Percentiles rank a stretch among this genome's conserved stretches.
Conservation (phyloP, 2,113 vertebrate genomes). For the Gila orcuttii region DNA sequence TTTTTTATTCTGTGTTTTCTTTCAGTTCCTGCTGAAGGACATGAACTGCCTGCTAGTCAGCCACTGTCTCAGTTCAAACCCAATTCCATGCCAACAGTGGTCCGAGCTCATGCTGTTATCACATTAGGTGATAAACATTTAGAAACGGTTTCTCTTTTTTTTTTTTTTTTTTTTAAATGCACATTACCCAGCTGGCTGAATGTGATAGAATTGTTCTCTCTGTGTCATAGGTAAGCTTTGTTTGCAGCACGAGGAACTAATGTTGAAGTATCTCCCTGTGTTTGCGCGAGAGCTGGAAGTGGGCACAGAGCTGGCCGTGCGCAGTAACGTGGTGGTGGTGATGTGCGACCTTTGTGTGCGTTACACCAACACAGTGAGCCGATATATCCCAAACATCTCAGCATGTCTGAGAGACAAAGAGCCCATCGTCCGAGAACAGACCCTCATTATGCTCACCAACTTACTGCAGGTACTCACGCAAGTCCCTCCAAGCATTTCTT, state of each 20-base stretch:
- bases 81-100: conserved; percentile 77
- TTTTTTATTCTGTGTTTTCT: conserved; percentile 15
- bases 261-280: conserved; percentile 83
- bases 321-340: conserved; percentile 86
- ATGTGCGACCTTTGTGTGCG: conserved; percentile 92
- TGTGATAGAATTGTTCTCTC: neutral
- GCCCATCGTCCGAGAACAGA: conserved; percentile 87
- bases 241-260: conserved; percentile 89
- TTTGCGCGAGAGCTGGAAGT: conserved; percentile 89
- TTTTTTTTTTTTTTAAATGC: neutral
- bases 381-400: conserved; percentile 87
- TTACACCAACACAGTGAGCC: conserved; percentile 87
- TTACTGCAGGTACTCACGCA: conserved; percentile 84
- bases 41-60: conserved; percentile 70
- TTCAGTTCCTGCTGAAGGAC: conserved; percentile 39
- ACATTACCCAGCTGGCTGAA: neutral
- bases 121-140: conserved; percentile 80
- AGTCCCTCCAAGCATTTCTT: neutral
- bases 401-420: conserved; percentile 83
- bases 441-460: conserved; percentile 90
- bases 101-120: conserved; percentile 89
- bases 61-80: conserved; percentile 80
- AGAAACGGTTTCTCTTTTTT: fast-evolving
- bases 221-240: conserved; percentile 86
- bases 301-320: conserved; percentile 78